Percentiles rank a stretch among this genome's conserved stretches.
Conservation (phyloP, 1,140 invertebrate species). For the Drosophila sp. region DNA sequence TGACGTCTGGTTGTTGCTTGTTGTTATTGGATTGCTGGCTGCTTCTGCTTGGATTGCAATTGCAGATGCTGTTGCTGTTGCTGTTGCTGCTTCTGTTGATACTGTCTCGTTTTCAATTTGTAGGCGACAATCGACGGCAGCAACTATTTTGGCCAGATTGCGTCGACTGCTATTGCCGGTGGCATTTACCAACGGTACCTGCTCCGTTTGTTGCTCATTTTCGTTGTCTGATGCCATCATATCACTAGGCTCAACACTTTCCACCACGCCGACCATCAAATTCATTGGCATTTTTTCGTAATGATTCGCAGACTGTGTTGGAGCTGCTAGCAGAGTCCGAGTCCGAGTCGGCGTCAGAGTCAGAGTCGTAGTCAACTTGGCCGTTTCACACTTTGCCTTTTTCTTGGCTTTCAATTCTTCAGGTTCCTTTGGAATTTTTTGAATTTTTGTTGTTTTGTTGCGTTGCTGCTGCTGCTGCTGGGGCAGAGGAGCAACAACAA, state of each 20-base stretch:
- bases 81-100: conserved; percentile 22
- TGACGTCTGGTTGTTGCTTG: conserved; percentile 26
- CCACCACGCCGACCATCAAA: conserved; percentile 58
- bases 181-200: conserved; percentile 71
- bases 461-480: conserved; percentile 25
- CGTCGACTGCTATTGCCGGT: conserved; percentile 40
- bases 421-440: conserved; percentile 77
- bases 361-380: conserved; percentile 17
- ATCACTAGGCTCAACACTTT: conserved; percentile 61
- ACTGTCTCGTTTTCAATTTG: conserved; percentile 63
- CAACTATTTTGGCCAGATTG: conserved; percentile 73
- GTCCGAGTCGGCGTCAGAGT: conserved; percentile 14
- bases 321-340: conserved; percentile 8
- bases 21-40: conserved; percentile 30
- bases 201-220: conserved; percentile 61
- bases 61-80: conserved; percentile 30
- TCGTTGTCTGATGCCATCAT: conserved; percentile 61
- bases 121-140: conserved; percentile 67
- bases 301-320: conserved; percentile 38
- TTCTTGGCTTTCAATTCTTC: conserved; percentile 74
- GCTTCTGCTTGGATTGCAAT: conserved; percentile 30
- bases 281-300: conserved; percentile 78
- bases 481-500: conserved; percentile 65
- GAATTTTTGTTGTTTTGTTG: conserved; percentile 66
- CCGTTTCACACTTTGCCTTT: conserved; percentile 70